Percentiles rank a stretch among this genome's conserved stretches.
phyloP scores from a whole-genome alignment of 2,888 invertebrate genomes.

The Zootermopsis nevadensis region DNA sequence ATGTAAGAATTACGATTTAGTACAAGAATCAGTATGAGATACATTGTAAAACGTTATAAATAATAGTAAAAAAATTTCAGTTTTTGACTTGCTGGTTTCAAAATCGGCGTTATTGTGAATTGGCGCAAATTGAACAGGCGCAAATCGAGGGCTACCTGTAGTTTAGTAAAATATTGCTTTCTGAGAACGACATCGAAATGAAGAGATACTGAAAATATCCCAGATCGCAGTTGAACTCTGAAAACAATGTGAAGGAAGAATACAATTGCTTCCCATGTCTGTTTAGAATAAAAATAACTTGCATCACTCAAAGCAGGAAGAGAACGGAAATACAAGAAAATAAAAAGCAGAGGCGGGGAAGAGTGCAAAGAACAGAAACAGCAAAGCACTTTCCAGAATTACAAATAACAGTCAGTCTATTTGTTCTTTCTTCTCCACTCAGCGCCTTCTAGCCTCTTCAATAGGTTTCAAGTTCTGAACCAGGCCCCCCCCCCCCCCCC shows the following conservation, averaged over 20 bases:
- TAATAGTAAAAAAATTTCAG: too few relatives aligned
- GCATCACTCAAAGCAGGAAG: conserved; percentile 28
- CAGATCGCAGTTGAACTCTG: conserved; percentile 21
- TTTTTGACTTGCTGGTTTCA: too few relatives aligned
- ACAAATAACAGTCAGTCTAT: conserved; percentile 41
- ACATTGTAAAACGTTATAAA: too few relatives aligned
- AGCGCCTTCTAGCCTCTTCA: conserved; percentile 25
- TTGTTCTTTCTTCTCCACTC: conserved; percentile 33
- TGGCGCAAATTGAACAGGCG: too few relatives aligned
- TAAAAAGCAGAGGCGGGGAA: conserved; percentile 21
- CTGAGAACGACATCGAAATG: not conserved
- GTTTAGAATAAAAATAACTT: conserved; percentile 44
- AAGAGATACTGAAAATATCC: not conserved
- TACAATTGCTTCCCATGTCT: conserved; percentile 38
- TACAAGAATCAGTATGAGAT: too few relatives aligned
- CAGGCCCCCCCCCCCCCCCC: not conserved
- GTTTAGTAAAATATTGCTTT: too few relatives aligned
- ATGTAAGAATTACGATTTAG: too few relatives aligned
- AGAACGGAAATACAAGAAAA: conserved; percentile 35
- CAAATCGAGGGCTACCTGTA: too few relatives aligned
- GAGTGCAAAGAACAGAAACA: conserved; percentile 39
- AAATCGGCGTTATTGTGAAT: too few relatives aligned
- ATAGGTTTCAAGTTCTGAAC: conserved; percentile 19
- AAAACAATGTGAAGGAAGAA: not conserved
- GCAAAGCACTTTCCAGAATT: conserved; percentile 50